Evolutionary conservation across 2,888 invertebrate species (phyloP), one percentile per base, ranked within the genome.

Genomic region (Calliphora vomitoria): DNA sequence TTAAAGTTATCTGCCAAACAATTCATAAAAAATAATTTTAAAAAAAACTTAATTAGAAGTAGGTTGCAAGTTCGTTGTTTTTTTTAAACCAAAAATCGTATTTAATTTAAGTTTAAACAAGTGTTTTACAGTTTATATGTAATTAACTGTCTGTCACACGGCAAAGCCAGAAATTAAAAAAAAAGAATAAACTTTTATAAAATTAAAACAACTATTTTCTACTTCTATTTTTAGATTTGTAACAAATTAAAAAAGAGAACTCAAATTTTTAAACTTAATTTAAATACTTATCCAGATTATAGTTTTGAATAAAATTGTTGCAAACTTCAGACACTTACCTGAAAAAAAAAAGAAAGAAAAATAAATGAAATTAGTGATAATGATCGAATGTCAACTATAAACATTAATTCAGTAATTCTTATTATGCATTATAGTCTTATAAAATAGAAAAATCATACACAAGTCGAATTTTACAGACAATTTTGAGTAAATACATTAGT

Each of bases 321-420:
- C 8, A 38, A 85, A 25, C 55, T 66, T 31, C n/a, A 15, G 25
- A 55, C 53, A 81, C 81, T 81, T 81, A 81, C 81, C 81, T 72
- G 18, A n/a, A 81, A 81, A 81, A 68, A 76, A 76, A 18, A n/a
- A n/a, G n/a, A 2, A 25, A 25, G 25, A 71, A 13, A 81, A 58
- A 62, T 20, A 41, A 62, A 25, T 55, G 41, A 74, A 72, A 75
- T 38, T 80, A 75, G 89, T 83, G 8, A 8, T 20, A 20, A 10
- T 55, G 18, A 55, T 44, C 11, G 10, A 44, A 44, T 44, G 4
- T n/a, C 4, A 8, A n/a, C n/a, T 20, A 15, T 13, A 55, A 8
- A 18, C 20, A 8, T 20, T 55, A 2, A 53, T 55, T 8, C 18
- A 20, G 3, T 20, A 10, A 20, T 55, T 38, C 55, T 85, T 82